A percentile compares a stretch with the other conserved stretches of the same genome.
These are phyloP conservation scores for Hirtodrosophila alboralis DNA, from an alignment of 2,888 invertebrate genomes.

Conservation along the genomic window DNA sequence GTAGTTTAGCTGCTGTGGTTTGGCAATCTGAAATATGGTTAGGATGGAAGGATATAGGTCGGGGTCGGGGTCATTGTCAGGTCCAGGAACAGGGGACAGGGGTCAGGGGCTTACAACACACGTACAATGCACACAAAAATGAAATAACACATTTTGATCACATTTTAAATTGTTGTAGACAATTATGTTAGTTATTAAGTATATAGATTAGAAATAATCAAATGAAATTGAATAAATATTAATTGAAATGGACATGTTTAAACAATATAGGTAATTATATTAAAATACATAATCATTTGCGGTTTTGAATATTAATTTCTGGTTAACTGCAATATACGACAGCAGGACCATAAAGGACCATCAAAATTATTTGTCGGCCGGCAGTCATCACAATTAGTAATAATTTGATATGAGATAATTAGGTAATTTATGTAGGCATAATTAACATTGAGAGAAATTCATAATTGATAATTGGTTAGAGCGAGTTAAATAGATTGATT, in stretches of 20 bases:
- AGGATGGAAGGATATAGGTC: background rate
- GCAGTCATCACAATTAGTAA: slow-evolving; percentile 40
- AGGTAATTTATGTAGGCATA: slow-evolving; percentile 46
- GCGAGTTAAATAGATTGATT: slow-evolving; percentile 24
- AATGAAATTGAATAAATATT: slow-evolving; percentile 28
- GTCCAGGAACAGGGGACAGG: too few relatives aligned
- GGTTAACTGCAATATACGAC: slow-evolving; percentile 23
- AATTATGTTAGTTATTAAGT: slow-evolving; percentile 36
- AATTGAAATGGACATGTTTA: slow-evolving; percentile 28
- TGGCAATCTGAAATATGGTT: slow-evolving; percentile 6
- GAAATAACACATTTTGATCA: slow-evolving; percentile 42
- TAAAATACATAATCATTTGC: slow-evolving; percentile 14
- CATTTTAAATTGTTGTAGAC: slow-evolving; percentile 33
- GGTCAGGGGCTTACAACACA: slow-evolving; percentile 47
- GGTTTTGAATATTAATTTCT: slow-evolving; percentile 16
- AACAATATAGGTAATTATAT: slow-evolving; percentile 36
- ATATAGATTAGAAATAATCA: slow-evolving; percentile 33
- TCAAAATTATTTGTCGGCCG: slow-evolving; percentile 14
- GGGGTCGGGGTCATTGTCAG: background rate
- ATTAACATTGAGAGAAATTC: slow-evolving; percentile 45
- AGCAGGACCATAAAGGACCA: slow-evolving; percentile 17
- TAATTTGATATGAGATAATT: slow-evolving; percentile 50
- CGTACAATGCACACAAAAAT: slow-evolving; percentile 55
- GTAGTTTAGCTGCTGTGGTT: slow-evolving; percentile 1
- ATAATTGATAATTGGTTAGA: slow-evolving; percentile 40